These are phyloP conservation scores for Lanius collurio DNA, from an alignment of 2,113 vertebrate species.

Conservation along the genomic window DNA sequence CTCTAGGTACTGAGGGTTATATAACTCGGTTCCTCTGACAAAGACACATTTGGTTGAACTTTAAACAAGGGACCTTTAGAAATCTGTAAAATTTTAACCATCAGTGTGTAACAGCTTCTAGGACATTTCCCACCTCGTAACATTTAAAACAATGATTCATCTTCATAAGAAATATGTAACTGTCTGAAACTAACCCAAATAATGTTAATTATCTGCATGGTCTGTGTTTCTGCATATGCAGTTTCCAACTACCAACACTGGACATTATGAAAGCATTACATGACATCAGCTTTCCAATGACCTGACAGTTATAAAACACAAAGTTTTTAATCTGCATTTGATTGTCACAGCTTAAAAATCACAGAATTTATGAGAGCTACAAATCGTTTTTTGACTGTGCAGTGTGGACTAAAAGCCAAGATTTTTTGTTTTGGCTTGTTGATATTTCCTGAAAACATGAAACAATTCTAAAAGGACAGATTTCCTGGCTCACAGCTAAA, in stretches of 20 bases:
- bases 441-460: constrained; percentile 45
- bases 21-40: neutral
- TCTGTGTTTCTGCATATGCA: neutral
- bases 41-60: neutral
- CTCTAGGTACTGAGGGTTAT: neutral
- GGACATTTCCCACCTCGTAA: neutral
- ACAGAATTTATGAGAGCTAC: neutral
- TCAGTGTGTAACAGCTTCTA: neutral
- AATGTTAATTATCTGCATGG: neutral
- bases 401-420: neutral
- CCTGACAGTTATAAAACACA: neutral
- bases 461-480: constrained; percentile 39
- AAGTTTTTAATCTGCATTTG: neutral
- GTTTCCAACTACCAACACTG: neutral
- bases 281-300: neutral
- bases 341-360: neutral
- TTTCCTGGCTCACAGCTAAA: constrained; percentile 48
- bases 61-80: constrained; percentile 15
- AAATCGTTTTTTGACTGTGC: neutral
- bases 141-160: constrained; percentile 15
- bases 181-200: neutral
- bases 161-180: constrained; percentile 8
- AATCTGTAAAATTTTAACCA: constrained; percentile 16
- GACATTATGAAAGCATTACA: neutral
- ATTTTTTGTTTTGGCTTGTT: constrained; percentile 9